Evolutionary conservation across 2,797 vertebrate genomes (phyloP).

Genomic region (Ceryle rudis): DNA sequence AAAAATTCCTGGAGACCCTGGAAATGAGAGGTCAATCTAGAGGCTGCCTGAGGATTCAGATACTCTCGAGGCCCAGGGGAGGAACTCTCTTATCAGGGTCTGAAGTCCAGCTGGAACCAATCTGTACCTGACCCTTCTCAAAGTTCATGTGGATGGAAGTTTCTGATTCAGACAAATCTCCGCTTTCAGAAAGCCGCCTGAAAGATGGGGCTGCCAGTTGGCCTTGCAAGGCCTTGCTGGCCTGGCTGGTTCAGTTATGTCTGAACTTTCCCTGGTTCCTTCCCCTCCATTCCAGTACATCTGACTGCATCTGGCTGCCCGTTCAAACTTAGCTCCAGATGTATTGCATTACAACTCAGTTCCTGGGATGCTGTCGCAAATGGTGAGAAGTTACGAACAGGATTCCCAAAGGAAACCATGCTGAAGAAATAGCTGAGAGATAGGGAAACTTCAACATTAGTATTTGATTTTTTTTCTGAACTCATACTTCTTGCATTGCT

Average conservation of each 20-base stretch:
- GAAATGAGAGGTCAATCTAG: not conserved
- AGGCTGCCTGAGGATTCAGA: not conserved
- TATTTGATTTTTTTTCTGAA: not conserved
- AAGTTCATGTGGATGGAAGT: slow-evolving; percentile 7
- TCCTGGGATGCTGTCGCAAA: slow-evolving; percentile 8
- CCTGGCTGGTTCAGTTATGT: not conserved
- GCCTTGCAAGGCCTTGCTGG: slow-evolving; percentile 31
- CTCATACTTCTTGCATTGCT: not conserved
- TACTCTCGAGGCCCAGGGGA: not conserved
- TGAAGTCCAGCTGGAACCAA: slow-evolving; percentile 46
- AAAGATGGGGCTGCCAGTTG: slow-evolving; percentile 1
- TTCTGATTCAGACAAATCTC: slow-evolving; percentile 19
- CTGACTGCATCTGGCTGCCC: not conserved
- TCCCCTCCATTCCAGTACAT: not conserved
- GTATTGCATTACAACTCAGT: not conserved
- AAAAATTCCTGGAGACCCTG: not conserved
- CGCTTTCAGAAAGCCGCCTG: slow-evolving; percentile 4
- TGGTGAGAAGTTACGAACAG: not conserved
- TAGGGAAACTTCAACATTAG: not conserved
- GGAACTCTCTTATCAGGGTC: slow-evolving; percentile 32
- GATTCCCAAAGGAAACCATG: not conserved
- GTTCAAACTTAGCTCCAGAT: slow-evolving; percentile 3
- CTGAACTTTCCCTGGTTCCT: slow-evolving; percentile 28
- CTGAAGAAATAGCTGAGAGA: not conserved
- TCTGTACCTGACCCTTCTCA: slow-evolving; percentile 42